A percentile compares a stretch with the other conserved stretches of the same genome.
Evolutionary conservation across 2,888 invertebrate genomes (phyloP).

Genomic region (Octonoba sinensis): DNA sequence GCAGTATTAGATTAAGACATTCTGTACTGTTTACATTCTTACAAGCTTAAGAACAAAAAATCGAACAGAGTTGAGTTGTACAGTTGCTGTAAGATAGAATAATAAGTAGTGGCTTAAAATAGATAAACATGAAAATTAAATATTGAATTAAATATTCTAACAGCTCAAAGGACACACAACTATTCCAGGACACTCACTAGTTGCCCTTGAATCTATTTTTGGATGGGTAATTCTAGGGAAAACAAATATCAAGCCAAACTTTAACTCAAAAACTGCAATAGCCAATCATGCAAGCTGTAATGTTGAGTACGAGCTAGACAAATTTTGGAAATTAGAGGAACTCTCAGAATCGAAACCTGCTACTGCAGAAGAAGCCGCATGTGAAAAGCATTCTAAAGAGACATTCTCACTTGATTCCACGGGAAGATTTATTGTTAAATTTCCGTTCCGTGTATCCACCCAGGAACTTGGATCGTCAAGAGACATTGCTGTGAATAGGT

Average conservation of each 20-base stretch:
- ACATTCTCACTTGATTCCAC: constrained; percentile 63
- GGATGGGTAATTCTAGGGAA: constrained; percentile 3
- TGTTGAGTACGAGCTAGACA: constrained; percentile 12
- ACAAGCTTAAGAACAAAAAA: no score
- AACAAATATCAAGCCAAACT: background rate
- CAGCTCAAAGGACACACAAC: background rate
- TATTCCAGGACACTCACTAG: constrained; percentile 6
- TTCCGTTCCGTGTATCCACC: constrained; percentile 42
- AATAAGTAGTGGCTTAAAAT: no score
- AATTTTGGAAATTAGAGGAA: constrained; percentile 68
- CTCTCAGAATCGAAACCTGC: constrained; percentile 37
- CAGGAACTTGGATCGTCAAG: constrained; percentile 11
- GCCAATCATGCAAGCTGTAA: background rate
- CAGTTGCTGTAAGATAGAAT: no score
- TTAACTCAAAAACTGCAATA: background rate
- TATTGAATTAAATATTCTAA: no score
- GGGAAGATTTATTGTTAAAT: constrained; percentile 67
- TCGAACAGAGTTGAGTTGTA: no score
- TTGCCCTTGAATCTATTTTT: constrained; percentile 6
- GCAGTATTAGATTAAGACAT: no score
- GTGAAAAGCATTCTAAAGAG: constrained; percentile 66
- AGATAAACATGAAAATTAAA: no score
- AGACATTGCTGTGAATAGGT: constrained; percentile 3
- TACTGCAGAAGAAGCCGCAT: constrained; percentile 66
- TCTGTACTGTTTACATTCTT: no score